Evolutionary conservation across 1,140 invertebrate species (phyloP).

Genomic region (Drosophila ficusphila): DNA sequence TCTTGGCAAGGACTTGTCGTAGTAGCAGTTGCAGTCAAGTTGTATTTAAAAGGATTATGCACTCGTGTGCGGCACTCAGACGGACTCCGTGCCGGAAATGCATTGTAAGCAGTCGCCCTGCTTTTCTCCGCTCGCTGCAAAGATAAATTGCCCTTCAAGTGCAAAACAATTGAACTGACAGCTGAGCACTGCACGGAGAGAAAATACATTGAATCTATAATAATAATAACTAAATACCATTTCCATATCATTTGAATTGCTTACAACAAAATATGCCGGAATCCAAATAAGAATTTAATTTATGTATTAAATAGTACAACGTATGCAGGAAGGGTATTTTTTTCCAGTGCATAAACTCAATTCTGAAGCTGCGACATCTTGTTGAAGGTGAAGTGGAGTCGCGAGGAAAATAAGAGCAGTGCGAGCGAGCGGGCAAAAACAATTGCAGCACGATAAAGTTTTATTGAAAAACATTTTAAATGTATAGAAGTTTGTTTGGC

Average conservation of each 20-base stretch:
- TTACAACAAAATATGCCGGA: no score
- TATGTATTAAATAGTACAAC: no score
- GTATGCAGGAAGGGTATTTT: no score
- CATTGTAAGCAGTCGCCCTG: slow-evolving; percentile 68
- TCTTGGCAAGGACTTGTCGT: slow-evolving; percentile 48
- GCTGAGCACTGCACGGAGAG: slow-evolving; percentile 13
- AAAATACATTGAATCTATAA: not conserved
- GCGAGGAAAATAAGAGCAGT: slow-evolving; percentile 47
- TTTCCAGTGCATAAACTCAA: slow-evolving; percentile 1
- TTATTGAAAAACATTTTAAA: slow-evolving; percentile 82
- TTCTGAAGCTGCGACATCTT: slow-evolving; percentile 33
- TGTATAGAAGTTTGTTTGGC: slow-evolving; percentile 58
- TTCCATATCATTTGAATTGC: no score
- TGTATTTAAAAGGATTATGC: slow-evolving; percentile 80
- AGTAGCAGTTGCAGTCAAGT: slow-evolving; percentile 51
- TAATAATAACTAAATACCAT: no score
- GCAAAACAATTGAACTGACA: slow-evolving; percentile 72
- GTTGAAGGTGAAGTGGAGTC: slow-evolving; percentile 32
- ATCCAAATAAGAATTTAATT: no score
- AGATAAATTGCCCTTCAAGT: slow-evolving; percentile 77
- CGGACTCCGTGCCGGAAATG: slow-evolving; percentile 56
- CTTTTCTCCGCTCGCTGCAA: slow-evolving; percentile 41
- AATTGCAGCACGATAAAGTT: slow-evolving; percentile 72
- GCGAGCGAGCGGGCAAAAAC: slow-evolving; percentile 44
- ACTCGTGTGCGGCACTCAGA: slow-evolving; percentile 61